Evolutionary conservation across 2,113 vertebrate genomes (phyloP).

Genomic region (Podarcis raffonei): DNA sequence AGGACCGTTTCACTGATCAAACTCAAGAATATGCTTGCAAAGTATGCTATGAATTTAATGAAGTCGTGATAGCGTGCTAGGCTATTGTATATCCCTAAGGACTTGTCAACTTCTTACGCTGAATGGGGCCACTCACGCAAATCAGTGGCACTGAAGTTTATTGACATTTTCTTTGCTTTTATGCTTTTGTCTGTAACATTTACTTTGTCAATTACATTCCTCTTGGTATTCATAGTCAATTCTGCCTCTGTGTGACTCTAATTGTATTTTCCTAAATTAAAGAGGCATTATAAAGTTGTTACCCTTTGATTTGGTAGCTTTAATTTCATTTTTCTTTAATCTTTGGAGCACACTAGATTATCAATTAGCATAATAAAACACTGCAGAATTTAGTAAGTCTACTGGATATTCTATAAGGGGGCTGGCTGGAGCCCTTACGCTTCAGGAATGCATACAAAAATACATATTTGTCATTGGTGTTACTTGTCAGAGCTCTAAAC

Average conservation of each 20-base stretch:
- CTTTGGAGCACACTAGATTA: conserved; percentile 73
- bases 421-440: conserved; percentile 14
- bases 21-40: conserved; percentile 32
- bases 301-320: conserved; percentile 80
- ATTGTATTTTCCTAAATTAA: conserved; percentile 82
- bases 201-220: conserved; percentile 72
- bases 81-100: conserved; percentile 20
- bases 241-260: conserved; percentile 76
- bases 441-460: not conserved
- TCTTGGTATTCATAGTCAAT: conserved; percentile 76
- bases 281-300: conserved; percentile 83
- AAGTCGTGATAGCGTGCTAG: conserved; percentile 39
- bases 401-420: conserved; percentile 64
- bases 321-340: conserved; percentile 83
- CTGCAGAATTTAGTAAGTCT: conserved; percentile 71
- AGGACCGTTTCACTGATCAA: not conserved
- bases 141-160: conserved; percentile 46
- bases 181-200: conserved; percentile 65
- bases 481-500: not conserved
- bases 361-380: conserved; percentile 81
- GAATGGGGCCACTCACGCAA: conserved; percentile 38
- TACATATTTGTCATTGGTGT: not conserved
- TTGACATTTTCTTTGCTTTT: conserved; percentile 67
- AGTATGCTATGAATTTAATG: conserved; percentile 39
- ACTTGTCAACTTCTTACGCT: conserved; percentile 20